Conservation (phyloP, 2,113 vertebrate genomes). For the Platichthys flesus region DNA sequence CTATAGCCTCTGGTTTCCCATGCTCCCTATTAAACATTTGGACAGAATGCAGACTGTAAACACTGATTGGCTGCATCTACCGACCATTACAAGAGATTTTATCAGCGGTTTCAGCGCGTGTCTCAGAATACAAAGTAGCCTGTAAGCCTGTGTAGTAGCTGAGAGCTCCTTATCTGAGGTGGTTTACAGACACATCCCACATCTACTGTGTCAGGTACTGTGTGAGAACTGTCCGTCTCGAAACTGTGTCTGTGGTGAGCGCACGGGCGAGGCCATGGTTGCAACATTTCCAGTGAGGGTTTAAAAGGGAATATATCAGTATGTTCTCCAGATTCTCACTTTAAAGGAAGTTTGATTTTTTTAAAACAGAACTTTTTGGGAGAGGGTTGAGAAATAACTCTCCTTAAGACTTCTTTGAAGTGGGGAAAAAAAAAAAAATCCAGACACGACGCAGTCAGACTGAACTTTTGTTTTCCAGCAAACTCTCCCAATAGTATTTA, state of each 20-base stretch:
- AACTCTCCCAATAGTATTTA: too few species aligned
- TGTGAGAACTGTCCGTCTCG: neutral
- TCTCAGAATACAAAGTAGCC: neutral
- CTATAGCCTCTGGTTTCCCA: constrained; percentile 33
- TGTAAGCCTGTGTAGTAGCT: neutral
- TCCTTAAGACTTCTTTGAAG: neutral
- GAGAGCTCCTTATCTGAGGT: neutral
- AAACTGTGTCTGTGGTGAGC: neutral
- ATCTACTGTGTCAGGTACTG: neutral
- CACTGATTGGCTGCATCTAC: neutral
- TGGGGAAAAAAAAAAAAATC: too few species aligned
- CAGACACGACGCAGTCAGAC: too few species aligned
- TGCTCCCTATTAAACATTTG: constrained; percentile 23
- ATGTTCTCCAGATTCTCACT: neutral
- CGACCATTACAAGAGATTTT: neutral
- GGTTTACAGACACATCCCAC: neutral
- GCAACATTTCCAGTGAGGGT: neutral
- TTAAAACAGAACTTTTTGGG: neutral
- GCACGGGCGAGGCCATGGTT: neutral
- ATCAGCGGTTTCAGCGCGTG: neutral
- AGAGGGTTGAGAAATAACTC: neutral
- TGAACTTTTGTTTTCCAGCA: too few species aligned
- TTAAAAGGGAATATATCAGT: neutral
- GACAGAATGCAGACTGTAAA: constrained; percentile 12
- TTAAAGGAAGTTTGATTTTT: neutral